phyloP scores from a whole-genome alignment of 1,140 invertebrate genomes.

The Trichonephila clavata region DNA sequence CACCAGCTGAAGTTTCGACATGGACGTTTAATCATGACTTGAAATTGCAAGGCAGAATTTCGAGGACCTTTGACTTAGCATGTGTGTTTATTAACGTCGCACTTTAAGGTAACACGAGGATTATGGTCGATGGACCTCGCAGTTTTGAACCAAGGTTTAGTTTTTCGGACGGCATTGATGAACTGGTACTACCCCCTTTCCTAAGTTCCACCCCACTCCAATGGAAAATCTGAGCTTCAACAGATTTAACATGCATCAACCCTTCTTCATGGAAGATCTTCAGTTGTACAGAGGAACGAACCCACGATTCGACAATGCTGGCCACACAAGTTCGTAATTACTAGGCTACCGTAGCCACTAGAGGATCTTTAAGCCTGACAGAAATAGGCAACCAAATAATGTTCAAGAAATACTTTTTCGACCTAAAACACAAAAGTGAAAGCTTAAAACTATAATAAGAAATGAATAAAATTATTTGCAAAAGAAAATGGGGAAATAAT shows the following conservation, averaged over 20 bases:
- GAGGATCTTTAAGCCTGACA: too few species aligned
- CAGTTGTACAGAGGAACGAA: background rate
- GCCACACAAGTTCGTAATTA: background rate
- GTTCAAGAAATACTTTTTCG: too few species aligned
- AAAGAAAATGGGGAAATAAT: too few species aligned
- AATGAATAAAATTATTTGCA: too few species aligned
- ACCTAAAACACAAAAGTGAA: too few species aligned
- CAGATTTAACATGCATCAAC: background rate
- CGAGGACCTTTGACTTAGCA: too few species aligned
- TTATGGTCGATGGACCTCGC: background rate
- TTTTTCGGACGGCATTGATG: background rate
- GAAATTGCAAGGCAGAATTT: too few species aligned
- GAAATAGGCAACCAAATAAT: too few species aligned
- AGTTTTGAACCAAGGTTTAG: background rate
- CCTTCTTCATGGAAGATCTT: background rate
- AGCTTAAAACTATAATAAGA: too few species aligned
- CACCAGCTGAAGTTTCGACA: too few species aligned
- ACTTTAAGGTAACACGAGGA: background rate
- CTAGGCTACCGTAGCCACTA: background rate
- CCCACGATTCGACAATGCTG: background rate
- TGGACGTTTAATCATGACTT: too few species aligned
- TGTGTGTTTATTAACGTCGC: background rate
- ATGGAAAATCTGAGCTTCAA: too few species aligned
- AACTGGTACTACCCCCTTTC: background rate
- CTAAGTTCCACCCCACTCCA: background rate